Evolutionary conservation across 1,140 invertebrate genomes (phyloP).

Genomic region (Anoplophora glabripennis): DNA sequence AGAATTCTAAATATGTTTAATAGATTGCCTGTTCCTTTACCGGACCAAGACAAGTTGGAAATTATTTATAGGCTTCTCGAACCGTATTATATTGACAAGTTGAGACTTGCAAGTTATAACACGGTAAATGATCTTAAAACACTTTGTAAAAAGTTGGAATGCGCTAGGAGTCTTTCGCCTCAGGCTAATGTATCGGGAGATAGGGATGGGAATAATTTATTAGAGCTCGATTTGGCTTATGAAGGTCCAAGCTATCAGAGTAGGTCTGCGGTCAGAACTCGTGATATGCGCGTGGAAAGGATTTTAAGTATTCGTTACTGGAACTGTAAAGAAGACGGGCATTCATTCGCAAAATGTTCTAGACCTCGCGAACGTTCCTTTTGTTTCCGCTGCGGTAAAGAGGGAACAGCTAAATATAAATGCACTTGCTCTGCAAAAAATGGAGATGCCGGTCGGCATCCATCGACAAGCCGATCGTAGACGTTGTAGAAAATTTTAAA

Average conservation of each 20-base stretch:
- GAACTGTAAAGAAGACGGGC: constrained; percentile 3
- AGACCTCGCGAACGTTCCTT: neutral
- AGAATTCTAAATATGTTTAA: constrained; percentile 37
- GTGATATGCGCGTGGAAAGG: neutral
- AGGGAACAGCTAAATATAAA: neutral
- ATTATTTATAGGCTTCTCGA: constrained; percentile 35
- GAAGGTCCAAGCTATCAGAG: too few species aligned
- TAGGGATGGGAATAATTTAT: neutral
- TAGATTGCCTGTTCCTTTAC: constrained; percentile 20
- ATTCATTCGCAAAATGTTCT: neutral
- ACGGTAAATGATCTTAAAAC: constrained; percentile 7
- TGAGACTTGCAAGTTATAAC: neutral
- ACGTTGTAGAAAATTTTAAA: neutral
- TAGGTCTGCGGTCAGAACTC: neutral
- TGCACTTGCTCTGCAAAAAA: constrained; percentile 1
- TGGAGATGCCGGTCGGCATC: neutral
- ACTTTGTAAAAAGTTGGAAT: constrained; percentile 8
- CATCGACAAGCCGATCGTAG: neutral
- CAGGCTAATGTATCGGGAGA: too few species aligned
- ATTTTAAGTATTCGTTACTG: neutral
- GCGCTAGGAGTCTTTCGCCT: neutral
- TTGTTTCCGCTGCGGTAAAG: constrained; percentile 4
- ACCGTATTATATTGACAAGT: constrained; percentile 21
- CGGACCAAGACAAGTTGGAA: constrained; percentile 31
- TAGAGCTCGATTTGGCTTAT: constrained; percentile 15